These are phyloP conservation scores for Zhuqinia jingwanae DNA, from an alignment of 2,888 invertebrate genomes.

Conservation along the genomic window DNA sequence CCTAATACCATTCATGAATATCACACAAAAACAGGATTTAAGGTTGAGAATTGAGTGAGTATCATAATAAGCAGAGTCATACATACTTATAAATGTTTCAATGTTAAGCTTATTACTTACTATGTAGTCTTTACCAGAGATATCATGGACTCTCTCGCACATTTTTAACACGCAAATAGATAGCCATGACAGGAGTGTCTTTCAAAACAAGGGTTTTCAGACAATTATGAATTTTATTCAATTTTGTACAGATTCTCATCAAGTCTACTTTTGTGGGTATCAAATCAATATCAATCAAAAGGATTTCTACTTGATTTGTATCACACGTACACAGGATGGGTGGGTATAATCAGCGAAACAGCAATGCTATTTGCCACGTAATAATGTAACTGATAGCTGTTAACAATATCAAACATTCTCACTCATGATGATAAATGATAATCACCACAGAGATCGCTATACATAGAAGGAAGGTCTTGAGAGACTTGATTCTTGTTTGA, in stretches of 20 bases:
- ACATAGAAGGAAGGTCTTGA: conserved; percentile 24
- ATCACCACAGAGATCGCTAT: neutral
- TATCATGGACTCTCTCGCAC: conserved; percentile 31
- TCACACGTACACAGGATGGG: conserved; percentile 39
- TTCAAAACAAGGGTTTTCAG: conserved; percentile 15
- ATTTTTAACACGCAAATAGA: neutral
- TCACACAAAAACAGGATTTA: conserved; percentile 62
- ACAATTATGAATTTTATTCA: neutral
- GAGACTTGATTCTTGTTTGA: neutral
- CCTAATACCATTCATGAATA: neutral
- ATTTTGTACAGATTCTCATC: too few relatives aligned
- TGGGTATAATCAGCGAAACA: neutral
- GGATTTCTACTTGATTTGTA: conserved; percentile 34
- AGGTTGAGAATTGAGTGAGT: conserved; percentile 52
- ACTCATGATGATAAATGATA: neutral
- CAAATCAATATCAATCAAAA: neutral
- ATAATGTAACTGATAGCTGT: neutral
- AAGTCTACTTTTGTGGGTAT: too few relatives aligned
- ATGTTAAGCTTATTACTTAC: neutral
- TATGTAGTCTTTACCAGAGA: neutral
- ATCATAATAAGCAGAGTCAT: neutral
- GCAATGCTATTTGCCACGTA: too few relatives aligned
- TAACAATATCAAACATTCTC: neutral
- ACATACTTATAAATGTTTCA: neutral
- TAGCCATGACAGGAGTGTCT: conserved; percentile 22